phyloP scores from a whole-genome alignment of 2,113 vertebrate species.

The Eurypyga helias region DNA sequence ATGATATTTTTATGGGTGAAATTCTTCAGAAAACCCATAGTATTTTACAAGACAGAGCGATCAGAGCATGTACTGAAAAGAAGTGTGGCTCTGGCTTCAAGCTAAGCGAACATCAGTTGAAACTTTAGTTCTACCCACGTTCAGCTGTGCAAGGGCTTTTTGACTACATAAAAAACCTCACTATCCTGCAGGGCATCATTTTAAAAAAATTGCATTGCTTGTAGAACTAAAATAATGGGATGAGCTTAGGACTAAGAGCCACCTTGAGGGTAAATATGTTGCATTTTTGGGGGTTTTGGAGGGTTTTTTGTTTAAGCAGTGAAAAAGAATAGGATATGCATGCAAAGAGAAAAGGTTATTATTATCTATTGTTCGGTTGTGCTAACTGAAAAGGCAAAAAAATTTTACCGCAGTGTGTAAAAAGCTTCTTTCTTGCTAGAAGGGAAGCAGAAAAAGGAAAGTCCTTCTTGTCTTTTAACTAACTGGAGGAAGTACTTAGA shows the following conservation, averaged over 20 bases:
- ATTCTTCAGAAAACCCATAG: background rate
- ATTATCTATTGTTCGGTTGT: background rate
- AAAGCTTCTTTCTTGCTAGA: background rate
- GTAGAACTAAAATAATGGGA: slow-evolving; percentile 23
- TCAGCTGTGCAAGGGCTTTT: background rate
- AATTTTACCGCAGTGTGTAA: background rate
- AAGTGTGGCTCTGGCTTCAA: background rate
- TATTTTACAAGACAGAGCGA: background rate
- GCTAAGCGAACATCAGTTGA: background rate
- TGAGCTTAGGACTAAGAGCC: slow-evolving; percentile 29
- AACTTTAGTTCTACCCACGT: background rate
- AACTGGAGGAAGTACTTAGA: background rate
- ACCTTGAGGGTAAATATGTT: slow-evolving; percentile 37
- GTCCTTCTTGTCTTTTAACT: background rate
- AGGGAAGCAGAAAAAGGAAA: background rate
- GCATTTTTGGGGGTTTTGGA: background rate
- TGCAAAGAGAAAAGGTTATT: slow-evolving; percentile 6
- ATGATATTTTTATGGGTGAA: background rate
- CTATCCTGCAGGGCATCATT: background rate
- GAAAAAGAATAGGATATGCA: background rate
- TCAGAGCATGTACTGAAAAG: background rate
- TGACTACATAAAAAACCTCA: background rate
- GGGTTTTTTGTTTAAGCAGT: background rate
- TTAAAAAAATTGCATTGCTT: background rate
- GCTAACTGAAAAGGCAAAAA: background rate